Conservation (phyloP, 2,797 vertebrate genomes). For the Aplochiton taeniatus region DNA sequence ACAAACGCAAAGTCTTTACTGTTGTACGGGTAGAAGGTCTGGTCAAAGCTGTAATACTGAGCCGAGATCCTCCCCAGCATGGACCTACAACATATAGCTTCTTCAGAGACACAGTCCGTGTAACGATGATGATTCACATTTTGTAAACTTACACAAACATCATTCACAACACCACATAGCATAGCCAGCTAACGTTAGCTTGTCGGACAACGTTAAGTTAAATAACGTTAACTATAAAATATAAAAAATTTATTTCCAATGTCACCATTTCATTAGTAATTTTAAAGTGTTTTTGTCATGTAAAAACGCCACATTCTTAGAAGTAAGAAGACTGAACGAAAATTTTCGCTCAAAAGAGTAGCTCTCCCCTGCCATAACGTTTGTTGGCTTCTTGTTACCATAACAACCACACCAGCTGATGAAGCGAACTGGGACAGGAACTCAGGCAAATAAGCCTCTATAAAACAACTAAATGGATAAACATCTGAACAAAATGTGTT, state of each 20-base stretch:
- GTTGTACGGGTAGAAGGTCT: slow-evolving; percentile 77
- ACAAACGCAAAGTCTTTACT: slow-evolving; percentile 82
- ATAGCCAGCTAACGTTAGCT: neutral
- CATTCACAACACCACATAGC: neutral
- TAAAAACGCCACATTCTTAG: slow-evolving; percentile 55
- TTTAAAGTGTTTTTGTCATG: slow-evolving; percentile 47
- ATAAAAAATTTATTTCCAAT: neutral
- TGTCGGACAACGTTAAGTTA: neutral
- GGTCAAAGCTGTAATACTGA: slow-evolving; percentile 85
- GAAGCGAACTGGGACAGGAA: neutral
- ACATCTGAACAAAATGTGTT: too few relatives aligned
- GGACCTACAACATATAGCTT: slow-evolving; percentile 74
- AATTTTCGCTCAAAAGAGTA: slow-evolving; percentile 46
- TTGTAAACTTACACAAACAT: neutral
- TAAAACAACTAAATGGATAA: too few relatives aligned
- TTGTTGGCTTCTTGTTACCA: neutral
- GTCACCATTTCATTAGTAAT: slow-evolving; percentile 73
- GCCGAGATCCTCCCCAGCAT: slow-evolving; percentile 84
- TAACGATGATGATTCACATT: neutral
- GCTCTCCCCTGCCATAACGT: slow-evolving; percentile 50
- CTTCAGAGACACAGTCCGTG: too few relatives aligned
- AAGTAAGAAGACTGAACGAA: slow-evolving; percentile 54
- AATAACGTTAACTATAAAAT: neutral
- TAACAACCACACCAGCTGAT: neutral
- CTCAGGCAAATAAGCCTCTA: too few relatives aligned